phyloP scores from a whole-genome alignment of 2,113 vertebrate genomes.

The Odocoileus hemionus region DNA sequence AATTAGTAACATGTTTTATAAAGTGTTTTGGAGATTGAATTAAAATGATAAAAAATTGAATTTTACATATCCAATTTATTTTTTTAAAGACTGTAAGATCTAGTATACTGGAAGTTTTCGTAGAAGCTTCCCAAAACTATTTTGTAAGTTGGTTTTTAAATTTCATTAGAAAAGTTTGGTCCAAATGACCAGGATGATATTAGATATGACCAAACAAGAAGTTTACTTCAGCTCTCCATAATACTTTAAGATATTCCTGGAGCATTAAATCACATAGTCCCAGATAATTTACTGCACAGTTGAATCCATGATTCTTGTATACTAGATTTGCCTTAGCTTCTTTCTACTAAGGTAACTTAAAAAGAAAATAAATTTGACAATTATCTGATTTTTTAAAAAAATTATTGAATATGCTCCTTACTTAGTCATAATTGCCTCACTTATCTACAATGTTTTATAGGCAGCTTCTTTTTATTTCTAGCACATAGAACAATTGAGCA shows the following conservation, averaged over 20 bases:
- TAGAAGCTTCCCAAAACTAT: neutral
- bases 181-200: neutral
- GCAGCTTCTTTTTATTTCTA: neutral
- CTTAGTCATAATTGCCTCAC: neutral
- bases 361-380: neutral
- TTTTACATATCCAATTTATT: neutral
- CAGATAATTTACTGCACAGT: neutral
- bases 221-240: neutral
- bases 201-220: neutral
- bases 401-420: neutral
- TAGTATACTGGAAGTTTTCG: neutral
- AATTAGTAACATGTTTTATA: constrained; percentile 7
- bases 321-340: neutral
- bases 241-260: neutral
- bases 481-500: neutral
- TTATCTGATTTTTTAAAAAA: neutral
- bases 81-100: neutral
- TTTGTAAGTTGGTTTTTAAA: constrained; percentile 1
- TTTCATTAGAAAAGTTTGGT: neutral
- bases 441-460: neutral
- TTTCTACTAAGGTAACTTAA: neutral
- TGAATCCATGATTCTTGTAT: neutral
- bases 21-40: neutral
- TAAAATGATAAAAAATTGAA: constrained; percentile 10
- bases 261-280: neutral